These are phyloP conservation scores for Geodia barretti DNA, from an alignment of 37 sponge, comb jelly and placozoan species.

Conservation along the genomic window DNA sequence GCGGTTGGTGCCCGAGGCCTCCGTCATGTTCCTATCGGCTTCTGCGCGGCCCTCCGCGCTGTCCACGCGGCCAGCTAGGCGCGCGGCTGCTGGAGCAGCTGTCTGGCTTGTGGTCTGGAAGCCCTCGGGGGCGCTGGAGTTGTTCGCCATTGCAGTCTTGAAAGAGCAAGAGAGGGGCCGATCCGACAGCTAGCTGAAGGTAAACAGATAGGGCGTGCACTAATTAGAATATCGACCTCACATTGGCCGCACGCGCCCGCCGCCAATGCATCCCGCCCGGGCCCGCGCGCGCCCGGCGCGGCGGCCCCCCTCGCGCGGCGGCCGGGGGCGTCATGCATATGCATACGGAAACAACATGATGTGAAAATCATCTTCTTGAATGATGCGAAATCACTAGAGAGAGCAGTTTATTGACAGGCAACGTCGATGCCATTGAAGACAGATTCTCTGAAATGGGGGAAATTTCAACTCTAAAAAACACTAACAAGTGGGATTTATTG, in stretches of 20 bases:
- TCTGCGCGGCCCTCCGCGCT: conserved; percentile 6
- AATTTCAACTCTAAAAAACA: neutral
- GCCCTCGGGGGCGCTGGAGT: neutral
- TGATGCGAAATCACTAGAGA: conserved; percentile 33
- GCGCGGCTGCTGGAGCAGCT: neutral
- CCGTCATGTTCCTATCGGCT: conserved; percentile 21
- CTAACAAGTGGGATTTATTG: neutral
- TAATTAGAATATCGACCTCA: neutral
- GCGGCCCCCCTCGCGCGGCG: too few species aligned
- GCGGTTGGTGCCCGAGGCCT: neutral
- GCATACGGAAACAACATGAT: neutral
- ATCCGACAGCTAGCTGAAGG: too few species aligned
- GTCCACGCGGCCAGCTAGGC: neutral
- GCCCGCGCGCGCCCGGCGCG: too few species aligned
- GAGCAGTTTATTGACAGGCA: conserved; percentile 65
- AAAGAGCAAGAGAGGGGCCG: neutral
- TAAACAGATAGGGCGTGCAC: neutral
- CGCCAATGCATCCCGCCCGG: too few species aligned
- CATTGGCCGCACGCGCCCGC: too few species aligned
- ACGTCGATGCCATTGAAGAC: conserved; percentile 16
- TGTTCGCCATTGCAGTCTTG: neutral
- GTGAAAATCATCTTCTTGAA: neutral
- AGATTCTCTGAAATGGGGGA: conserved; percentile 56
- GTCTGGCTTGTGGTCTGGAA: neutral
- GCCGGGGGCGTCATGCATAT: too few species aligned